Evolutionary conservation across 1,140 invertebrate species (phyloP).

Genomic region (Pristionchus pacificus): DNA sequence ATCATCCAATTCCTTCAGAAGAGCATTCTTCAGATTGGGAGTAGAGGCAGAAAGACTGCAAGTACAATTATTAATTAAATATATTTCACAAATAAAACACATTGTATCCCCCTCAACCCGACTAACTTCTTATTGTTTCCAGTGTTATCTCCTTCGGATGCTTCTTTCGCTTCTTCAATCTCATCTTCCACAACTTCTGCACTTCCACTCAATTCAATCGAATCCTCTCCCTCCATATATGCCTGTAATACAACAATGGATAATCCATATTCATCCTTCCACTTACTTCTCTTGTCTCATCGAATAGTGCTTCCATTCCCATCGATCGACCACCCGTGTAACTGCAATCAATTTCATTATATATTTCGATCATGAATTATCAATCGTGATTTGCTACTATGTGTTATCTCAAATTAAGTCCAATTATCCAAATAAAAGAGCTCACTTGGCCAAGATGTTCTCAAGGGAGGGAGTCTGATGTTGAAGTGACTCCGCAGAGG

Average conservation of each 20-base stretch:
- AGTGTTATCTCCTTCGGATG: conserved; percentile 15
- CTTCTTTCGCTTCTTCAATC: background rate
- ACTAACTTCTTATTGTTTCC: conserved; percentile 9
- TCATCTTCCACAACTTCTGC: background rate
- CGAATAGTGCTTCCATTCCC: background rate
- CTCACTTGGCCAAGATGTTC: conserved; percentile 44
- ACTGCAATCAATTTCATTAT: background rate
- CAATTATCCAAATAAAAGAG: background rate
- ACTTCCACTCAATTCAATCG: background rate
- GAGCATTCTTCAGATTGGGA: conserved; percentile 20
- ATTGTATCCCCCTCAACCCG: background rate
- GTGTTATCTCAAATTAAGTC: background rate
- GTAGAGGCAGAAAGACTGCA: conserved; percentile 24
- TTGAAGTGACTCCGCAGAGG: conserved; percentile 48
- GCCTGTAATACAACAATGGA: too few relatives aligned
- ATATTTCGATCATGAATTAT: background rate
- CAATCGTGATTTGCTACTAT: background rate
- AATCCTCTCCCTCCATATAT: background rate
- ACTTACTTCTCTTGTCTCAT: too few relatives aligned
- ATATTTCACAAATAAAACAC: background rate
- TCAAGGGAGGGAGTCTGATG: conserved; percentile 54
- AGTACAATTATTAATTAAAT: background rate
- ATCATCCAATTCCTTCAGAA: conserved; percentile 21
- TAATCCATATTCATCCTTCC: too few relatives aligned
- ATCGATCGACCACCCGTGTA: background rate